Evolutionary conservation across 2,888 invertebrate species (phyloP).

Genomic region (Tenthredo livida): DNA sequence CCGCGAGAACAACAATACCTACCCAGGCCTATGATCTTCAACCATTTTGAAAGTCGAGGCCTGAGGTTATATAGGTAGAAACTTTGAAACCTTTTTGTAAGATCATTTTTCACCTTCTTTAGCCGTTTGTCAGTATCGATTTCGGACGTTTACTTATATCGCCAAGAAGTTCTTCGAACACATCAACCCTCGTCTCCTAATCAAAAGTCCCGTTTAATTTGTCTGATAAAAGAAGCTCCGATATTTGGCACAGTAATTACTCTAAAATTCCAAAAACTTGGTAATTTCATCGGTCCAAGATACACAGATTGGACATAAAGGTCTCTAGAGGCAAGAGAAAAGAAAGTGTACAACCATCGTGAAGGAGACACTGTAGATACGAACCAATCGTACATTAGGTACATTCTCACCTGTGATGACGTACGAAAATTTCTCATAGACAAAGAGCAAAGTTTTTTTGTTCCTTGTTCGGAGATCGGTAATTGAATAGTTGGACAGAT

Average conservation of each 20-base stretch:
- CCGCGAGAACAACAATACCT: conserved; percentile 7
- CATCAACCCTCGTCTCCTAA: not conserved
- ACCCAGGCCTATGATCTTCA: conserved; percentile 1
- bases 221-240: not conserved
- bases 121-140: not conserved
- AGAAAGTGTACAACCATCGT: conserved; percentile 12
- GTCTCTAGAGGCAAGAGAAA: conserved; percentile 5
- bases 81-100: conserved; percentile 2
- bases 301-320: not conserved
- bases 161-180: not conserved
- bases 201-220: not conserved
- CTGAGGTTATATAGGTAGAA: not conserved
- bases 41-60: conserved; percentile 32
- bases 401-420: not conserved
- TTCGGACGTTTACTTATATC: not conserved
- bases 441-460: not conserved
- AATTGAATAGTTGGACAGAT: not conserved
- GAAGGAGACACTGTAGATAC: not conserved
- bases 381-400: not conserved
- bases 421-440: not conserved
- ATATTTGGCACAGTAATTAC: too few relatives aligned
- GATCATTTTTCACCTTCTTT: conserved; percentile 1
- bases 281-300: not conserved
- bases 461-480: not conserved
- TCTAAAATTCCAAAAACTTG: not conserved